Evolutionary conservation across 2,888 invertebrate genomes (phyloP), one percentile per base, ranked within the genome.

Genomic region (Dichetophora obliterata): DNA sequence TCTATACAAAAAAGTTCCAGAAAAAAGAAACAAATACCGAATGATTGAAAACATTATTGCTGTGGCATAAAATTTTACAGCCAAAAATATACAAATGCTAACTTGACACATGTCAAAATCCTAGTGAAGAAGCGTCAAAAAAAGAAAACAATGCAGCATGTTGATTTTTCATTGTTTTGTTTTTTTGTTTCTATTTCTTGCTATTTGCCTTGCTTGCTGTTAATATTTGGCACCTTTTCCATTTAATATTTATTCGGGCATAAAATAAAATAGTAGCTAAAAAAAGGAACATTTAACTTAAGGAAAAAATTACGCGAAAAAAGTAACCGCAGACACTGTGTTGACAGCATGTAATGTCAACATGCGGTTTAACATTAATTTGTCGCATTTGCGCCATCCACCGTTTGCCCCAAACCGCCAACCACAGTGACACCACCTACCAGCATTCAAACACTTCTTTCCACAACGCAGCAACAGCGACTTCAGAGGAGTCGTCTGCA

Each of bases 331-430:
- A 81, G 79, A 80, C 80, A 76, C 74, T 79, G 70, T 74, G 80
- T 80, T 81, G 78, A 76, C 77, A 79, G 75, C 77, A 79, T 77
- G 79, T 79, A 81, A 81, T 80, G 81, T 81, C 81, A 80, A 81
- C 81, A 80, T 61, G 78, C 81, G 81, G 81, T 78, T 81, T 78
- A 78, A 80, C 81, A 81, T 80, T 80, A 79, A 81, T 81, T 80
- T 81, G 81, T 81, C 81, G 81, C 80, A 81, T 77, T 81, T 79
- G 73, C 66, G 72, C 34, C 75, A 48, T 59, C 70, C 59, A 34
- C 43, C 66, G 22, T 43, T 22, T n/a, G 8, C 37, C 37, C 50
- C 73, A 43, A 22, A 11, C 6, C 34, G 2, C 65, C 37, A 9
- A n/a, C 14, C 24, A 5, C 5, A 24, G 37, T 8, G 37, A 37